A percentile compares a stretch with the other conserved stretches of the same genome.
Conservation (phyloP, 2,888 invertebrate species). For the Lydus trimaculatus region DNA sequence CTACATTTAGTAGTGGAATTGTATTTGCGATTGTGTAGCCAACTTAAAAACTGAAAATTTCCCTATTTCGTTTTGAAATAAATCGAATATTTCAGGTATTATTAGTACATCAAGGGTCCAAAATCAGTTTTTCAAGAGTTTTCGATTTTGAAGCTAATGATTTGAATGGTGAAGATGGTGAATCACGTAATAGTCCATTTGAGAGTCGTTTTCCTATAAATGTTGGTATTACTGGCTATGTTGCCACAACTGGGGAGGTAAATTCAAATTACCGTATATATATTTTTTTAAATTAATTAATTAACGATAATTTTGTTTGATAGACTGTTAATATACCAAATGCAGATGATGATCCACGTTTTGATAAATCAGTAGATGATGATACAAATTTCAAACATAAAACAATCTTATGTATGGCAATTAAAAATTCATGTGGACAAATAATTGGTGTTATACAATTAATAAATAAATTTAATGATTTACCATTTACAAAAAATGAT, state of each 20-base stretch:
- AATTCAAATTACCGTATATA: conserved; percentile 50
- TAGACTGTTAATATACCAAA: conserved; percentile 91
- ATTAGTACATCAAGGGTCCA: conserved; percentile 88
- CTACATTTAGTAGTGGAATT: background rate
- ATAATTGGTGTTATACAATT: conserved; percentile 94
- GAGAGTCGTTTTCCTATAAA: conserved; percentile 95
- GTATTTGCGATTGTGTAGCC: background rate
- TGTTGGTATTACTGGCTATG: conserved; percentile 93
- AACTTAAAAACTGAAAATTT: background rate
- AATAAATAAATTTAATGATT: conserved; percentile 91
- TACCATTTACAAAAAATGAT: conserved; percentile 92
- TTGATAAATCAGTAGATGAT: conserved; percentile 88
- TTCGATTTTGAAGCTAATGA: conserved; percentile 94
- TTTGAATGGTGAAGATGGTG: conserved; percentile 80
- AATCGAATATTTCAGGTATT: conserved; percentile 69
- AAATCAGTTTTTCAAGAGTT: conserved; percentile 91
- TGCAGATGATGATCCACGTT: conserved; percentile 87
- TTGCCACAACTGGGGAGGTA: conserved; percentile 95
- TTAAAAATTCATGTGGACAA: conserved; percentile 89
- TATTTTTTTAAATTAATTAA: too few species aligned
- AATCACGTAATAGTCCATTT: conserved; percentile 83
- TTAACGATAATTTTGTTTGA: background rate
- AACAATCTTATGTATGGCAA: conserved; percentile 94
- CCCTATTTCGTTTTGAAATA: background rate
- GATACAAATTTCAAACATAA: conserved; percentile 84